Conservation (phyloP, 2,797 vertebrate species). For the Masticophis lateralis region DNA sequence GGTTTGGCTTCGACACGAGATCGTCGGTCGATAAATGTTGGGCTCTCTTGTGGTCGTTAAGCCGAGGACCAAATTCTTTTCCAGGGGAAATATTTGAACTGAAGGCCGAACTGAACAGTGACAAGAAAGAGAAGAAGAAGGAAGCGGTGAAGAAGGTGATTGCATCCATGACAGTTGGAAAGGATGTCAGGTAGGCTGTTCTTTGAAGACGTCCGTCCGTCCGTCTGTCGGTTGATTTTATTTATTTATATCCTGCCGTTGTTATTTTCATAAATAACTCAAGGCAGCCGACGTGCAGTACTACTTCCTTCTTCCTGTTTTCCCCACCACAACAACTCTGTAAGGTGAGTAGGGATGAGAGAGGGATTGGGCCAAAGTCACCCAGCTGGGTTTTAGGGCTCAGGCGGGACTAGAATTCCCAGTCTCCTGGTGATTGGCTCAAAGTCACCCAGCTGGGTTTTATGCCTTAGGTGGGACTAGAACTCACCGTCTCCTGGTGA, state of each 20-base stretch:
- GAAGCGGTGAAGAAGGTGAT: slow-evolving; percentile 99
- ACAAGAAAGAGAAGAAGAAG: slow-evolving; percentile 99
- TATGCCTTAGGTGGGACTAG: not conserved
- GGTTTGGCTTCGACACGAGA: too few species aligned
- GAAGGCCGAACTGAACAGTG: slow-evolving; percentile 97
- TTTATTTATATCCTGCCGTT: not conserved
- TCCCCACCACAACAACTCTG: not conserved
- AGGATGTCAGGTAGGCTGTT: slow-evolving; percentile 90
- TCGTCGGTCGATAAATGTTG: fast-evolving
- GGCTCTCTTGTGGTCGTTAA: fast-evolving
- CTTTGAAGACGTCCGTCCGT: fast-evolving
- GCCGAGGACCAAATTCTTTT: slow-evolving; percentile 16
- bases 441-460: not conserved
- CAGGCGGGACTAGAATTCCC: not conserved
- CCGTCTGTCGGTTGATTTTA: not conserved
- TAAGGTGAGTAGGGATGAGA: not conserved
- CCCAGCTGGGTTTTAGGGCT: not conserved
- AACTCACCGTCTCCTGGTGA: too few species aligned
- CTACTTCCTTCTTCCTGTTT: too few species aligned
- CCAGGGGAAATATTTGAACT: slow-evolving; percentile 97
- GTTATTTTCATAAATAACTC: not conserved
- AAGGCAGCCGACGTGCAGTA: not conserved
- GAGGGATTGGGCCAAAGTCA: not conserved
- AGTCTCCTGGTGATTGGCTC: not conserved
- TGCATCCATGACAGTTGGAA: slow-evolving; percentile 96